Evolutionary conservation across 1,140 invertebrate species (phyloP).

Genomic region (Heliconius melpomene): DNA sequence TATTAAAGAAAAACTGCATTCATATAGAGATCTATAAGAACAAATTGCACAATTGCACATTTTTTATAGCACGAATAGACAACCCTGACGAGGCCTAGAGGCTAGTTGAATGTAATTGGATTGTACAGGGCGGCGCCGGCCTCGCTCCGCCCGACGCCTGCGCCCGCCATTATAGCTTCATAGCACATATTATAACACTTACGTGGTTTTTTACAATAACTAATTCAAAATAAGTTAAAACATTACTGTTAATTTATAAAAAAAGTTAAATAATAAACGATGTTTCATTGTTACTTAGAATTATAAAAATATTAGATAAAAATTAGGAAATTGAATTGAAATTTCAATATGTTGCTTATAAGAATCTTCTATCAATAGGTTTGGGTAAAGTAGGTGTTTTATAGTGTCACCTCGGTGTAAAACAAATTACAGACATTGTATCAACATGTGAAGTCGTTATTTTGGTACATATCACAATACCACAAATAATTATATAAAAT

Average conservation of each 20-base stretch:
- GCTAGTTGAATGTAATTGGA: conserved; percentile 21
- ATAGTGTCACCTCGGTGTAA: not conserved
- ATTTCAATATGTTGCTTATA: too few species aligned
- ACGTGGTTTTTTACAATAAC: not conserved
- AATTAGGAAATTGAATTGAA: too few species aligned
- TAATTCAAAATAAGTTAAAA: not conserved
- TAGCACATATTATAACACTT: not conserved
- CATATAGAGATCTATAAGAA: not conserved
- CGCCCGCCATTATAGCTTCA: conserved; percentile 16
- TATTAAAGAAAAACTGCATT: too few species aligned
- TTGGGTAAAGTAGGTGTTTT: not conserved
- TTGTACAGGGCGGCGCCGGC: conserved; percentile 40
- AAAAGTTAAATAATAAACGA: not conserved
- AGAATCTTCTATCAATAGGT: too few species aligned
- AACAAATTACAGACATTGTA: not conserved
- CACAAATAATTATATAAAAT: not conserved
- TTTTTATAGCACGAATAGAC: not conserved
- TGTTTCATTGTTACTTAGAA: not conserved
- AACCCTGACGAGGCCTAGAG: conserved; percentile 26
- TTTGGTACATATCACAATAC: not conserved
- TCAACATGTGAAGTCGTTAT: not conserved
- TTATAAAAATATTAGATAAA: not conserved
- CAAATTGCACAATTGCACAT: not conserved
- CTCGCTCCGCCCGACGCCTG: conserved; percentile 46
- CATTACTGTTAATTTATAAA: not conserved